Percentiles rank a stretch among this genome's conserved stretches.
These are phyloP conservation scores for Phocoena phocoena DNA, from an alignment of 2,113 vertebrate species.

Conservation along the genomic window DNA sequence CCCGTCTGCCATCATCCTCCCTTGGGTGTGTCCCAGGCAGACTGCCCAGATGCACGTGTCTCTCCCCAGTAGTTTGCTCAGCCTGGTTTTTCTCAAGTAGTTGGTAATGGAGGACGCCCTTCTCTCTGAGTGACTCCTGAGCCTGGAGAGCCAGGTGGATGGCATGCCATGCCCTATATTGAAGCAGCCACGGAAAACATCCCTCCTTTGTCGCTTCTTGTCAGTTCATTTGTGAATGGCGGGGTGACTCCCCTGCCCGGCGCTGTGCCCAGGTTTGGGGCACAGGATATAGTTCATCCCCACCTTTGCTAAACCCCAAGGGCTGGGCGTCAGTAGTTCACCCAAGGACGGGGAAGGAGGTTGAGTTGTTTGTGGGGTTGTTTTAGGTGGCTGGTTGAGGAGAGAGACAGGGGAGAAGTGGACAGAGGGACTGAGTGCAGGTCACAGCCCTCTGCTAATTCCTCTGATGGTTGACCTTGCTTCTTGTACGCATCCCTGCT, in stretches of 20 bases:
- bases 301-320: background rate
- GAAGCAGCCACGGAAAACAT: background rate
- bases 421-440: background rate
- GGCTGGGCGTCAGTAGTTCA: background rate
- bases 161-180: background rate
- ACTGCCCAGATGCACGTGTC: background rate
- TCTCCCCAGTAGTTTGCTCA: background rate
- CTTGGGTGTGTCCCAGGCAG: background rate
- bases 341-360: background rate
- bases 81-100: background rate
- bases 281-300: background rate
- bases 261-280: background rate
- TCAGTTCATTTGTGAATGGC: background rate
- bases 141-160: background rate
- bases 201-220: background rate
- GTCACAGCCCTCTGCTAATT: background rate
- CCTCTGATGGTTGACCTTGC: background rate
- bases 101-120: background rate
- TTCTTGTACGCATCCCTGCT: rapidly evolving
- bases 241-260: rapidly evolving
- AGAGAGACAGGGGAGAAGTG: background rate
- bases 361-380: background rate
- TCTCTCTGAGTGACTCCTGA: background rate
- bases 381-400: background rate
- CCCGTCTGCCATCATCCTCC: background rate